These are phyloP conservation scores for Cynodonichthys magdalenae DNA, from an alignment of 2,797 vertebrate species.

Conservation along the genomic window DNA sequence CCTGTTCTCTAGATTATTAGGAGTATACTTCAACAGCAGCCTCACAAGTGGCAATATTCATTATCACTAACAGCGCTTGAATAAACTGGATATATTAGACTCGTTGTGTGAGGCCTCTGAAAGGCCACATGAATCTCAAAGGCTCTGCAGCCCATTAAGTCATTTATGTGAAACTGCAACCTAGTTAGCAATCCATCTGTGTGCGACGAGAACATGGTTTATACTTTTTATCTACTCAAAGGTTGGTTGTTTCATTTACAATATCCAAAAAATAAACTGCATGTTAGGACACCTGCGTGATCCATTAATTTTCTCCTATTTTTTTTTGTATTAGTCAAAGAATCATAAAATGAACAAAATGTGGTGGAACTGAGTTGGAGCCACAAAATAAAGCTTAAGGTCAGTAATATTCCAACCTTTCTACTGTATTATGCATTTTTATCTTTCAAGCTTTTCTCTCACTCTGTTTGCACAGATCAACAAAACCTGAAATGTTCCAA, in stretches of 20 bases:
- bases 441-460: conserved; percentile 13
- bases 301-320: conserved; percentile 46
- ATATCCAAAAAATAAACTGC: conserved; percentile 15
- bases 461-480: not conserved
- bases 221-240: conserved; percentile 56
- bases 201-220: conserved; percentile 43
- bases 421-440: conserved; percentile 13
- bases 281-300: conserved; percentile 46
- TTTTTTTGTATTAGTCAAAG: conserved; percentile 30
- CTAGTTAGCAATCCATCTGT: conserved; percentile 56
- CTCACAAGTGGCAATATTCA: conserved; percentile 54
- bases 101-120: conserved; percentile 26
- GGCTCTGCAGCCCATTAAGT: conserved; percentile 57
- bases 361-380: not conserved
- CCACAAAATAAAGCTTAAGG: conserved; percentile 20
- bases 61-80: conserved; percentile 48
- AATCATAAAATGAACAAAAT: conserved; percentile 6
- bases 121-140: conserved; percentile 47
- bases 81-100: conserved; percentile 41
- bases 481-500: conserved; percentile 18
- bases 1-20: conserved; percentile 44
- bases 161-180: conserved; percentile 64
- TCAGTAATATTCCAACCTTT: conserved; percentile 18
- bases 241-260: conserved; percentile 32
- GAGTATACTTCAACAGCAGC: conserved; percentile 49